Evolutionary conservation across 2,888 invertebrate genomes (phyloP).

Genomic region (Eueremaeus valkanovi): DNA sequence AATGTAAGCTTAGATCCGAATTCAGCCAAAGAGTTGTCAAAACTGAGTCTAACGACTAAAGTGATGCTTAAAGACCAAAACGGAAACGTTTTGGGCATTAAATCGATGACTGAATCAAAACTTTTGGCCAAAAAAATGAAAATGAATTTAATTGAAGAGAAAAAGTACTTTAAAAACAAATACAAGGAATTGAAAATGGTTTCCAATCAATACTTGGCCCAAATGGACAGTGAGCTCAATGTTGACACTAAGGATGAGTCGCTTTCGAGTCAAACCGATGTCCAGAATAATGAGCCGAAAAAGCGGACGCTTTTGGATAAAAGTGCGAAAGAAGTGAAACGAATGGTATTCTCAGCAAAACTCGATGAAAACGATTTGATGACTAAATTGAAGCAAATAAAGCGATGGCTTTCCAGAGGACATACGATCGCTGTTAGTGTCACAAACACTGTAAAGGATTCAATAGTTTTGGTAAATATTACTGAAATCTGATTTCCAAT

Average conservation of each 20-base stretch:
- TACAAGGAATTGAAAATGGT: not conserved
- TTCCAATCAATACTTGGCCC: not conserved
- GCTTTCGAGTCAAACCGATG: not conserved
- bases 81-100: conserved; percentile 30
- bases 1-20: no score
- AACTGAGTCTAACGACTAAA: not conserved
- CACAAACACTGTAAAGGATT: not conserved
- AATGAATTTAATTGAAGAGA: conserved; percentile 26
- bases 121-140: conserved; percentile 33
- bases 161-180: not conserved
- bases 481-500: not conserved
- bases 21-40: not conserved
- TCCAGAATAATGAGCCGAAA: not conserved
- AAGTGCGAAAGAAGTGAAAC: conserved; percentile 15
- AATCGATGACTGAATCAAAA: conserved; percentile 22
- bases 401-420: conserved; percentile 30
- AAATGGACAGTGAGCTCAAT: not conserved
- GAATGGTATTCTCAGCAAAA: conserved; percentile 31
- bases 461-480: not conserved
- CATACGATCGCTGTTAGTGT: conserved; percentile 9
- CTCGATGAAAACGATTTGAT: conserved; percentile 36
- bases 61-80: conserved; percentile 32
- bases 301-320: not conserved
- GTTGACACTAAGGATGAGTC: not conserved
- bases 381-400: conserved; percentile 32